Conservation (phyloP, 2,797 vertebrate genomes). For the Capromys pilorides region DNA sequence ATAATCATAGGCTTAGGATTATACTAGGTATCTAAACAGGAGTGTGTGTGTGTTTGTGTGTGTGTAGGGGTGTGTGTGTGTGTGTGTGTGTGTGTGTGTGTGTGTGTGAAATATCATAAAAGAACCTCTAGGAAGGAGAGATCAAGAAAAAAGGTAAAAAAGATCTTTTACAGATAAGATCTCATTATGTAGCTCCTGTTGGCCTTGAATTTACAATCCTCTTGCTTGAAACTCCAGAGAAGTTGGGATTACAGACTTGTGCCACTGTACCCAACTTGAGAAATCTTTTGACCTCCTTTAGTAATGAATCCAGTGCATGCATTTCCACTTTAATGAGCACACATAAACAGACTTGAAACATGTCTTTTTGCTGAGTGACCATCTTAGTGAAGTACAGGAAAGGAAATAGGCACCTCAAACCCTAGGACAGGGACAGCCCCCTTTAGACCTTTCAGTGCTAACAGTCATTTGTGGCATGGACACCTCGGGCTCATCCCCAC, state of each 20-base stretch:
- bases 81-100: background rate
- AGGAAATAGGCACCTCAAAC: background rate
- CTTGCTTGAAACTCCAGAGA: background rate
- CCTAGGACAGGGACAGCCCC: background rate
- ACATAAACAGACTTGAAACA: background rate
- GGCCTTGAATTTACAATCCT: background rate
- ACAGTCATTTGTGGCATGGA: background rate
- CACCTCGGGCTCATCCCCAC: background rate
- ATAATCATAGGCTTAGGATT: background rate
- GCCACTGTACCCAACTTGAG: background rate
- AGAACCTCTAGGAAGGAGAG: background rate
- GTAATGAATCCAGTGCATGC: background rate
- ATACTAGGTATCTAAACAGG: background rate
- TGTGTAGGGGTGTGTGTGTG: background rate
- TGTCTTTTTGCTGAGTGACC: background rate
- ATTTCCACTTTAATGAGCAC: constrained; percentile 20
- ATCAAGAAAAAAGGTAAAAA: background rate
- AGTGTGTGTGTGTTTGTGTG: too few species aligned
- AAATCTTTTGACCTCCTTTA: background rate
- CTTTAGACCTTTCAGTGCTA: background rate
- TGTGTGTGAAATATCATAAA: background rate
- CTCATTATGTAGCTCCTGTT: background rate
- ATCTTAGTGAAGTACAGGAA: background rate
- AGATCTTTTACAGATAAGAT: background rate
- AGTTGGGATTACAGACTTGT: background rate